These are phyloP conservation scores for Laticauda laticaudata DNA, from an alignment of 2,113 vertebrate species.

Conservation along the genomic window DNA sequence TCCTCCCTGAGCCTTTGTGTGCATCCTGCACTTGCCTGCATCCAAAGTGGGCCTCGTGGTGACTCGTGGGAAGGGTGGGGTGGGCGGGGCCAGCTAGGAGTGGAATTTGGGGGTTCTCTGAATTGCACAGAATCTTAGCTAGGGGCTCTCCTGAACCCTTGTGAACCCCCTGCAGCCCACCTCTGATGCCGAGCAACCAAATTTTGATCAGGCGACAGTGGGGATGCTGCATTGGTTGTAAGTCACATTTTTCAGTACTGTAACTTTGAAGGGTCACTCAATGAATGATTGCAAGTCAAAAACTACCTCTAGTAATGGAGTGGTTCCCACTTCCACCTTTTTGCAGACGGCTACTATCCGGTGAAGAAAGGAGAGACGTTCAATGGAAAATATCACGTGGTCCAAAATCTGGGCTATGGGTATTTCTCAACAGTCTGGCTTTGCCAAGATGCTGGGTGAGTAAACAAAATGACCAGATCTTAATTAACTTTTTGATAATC, in stretches of 20 bases:
- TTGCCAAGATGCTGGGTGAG: slow-evolving; percentile 79
- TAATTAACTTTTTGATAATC: not conserved
- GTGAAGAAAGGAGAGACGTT: slow-evolving; percentile 73
- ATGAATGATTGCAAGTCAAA: not conserved
- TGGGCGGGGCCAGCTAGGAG: too few species aligned
- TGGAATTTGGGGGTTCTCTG: too few species aligned
- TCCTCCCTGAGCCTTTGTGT: rapidly evolving
- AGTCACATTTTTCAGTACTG: not conserved
- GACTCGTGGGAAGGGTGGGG: too few species aligned
- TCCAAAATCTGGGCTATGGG: slow-evolving; percentile 76
- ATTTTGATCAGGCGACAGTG: too few species aligned
- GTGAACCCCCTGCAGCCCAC: too few species aligned
- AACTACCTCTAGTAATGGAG: not conserved
- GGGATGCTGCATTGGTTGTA: not conserved
- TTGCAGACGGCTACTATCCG: slow-evolving; percentile 75
- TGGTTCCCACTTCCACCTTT: not conserved
- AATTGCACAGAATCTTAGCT: too few species aligned
- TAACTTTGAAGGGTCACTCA: not conserved
- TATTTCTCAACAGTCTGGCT: slow-evolving; percentile 85
- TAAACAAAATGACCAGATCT: not conserved
- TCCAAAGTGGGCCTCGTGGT: too few species aligned
- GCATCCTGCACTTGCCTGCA: too few species aligned
- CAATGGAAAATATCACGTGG: slow-evolving; percentile 76
- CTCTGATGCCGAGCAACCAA: not conserved
- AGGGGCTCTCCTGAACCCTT: too few species aligned